phyloP scores from a whole-genome alignment of 2,113 vertebrate species.

The Sinocyclocheilus grahami region DNA sequence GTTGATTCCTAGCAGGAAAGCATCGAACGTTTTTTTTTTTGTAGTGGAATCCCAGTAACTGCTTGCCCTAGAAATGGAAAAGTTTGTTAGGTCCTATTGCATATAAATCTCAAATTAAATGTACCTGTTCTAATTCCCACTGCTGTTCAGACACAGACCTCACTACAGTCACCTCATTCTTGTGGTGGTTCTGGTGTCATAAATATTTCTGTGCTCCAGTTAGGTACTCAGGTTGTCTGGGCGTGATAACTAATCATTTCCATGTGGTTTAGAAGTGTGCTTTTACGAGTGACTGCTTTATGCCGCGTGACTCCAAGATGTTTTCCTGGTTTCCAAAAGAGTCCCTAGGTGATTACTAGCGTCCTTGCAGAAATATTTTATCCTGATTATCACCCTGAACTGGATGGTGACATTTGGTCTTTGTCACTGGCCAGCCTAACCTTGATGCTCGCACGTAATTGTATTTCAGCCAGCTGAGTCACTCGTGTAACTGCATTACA shows the following conservation, averaged over 20 bases:
- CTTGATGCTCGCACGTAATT: constrained; percentile 8
- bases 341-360: not conserved
- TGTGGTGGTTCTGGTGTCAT: constrained; percentile 1
- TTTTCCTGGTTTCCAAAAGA: not conserved
- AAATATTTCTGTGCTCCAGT: constrained; percentile 7
- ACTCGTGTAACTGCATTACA: not conserved
- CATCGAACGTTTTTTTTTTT: not conserved
- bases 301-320: not conserved
- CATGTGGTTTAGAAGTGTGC: not conserved
- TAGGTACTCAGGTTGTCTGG: constrained; percentile 1
- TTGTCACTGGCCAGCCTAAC: constrained; percentile 3
- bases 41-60: not conserved
- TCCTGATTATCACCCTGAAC: not conserved
- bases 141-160: not conserved
- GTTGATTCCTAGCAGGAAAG: not conserved
- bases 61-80: constrained; percentile 17
- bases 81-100: not conserved
- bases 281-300: not conserved
- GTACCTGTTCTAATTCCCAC: not conserved
- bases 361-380: not conserved
- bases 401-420: not conserved
- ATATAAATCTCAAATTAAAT: constrained; percentile 1
- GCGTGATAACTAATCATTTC: constrained; percentile 10
- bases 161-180: not conserved
- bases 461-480: constrained; percentile 16